Evolutionary conservation across 2,888 invertebrate genomes (phyloP).

Genomic region (Pseudeuparius sepicola): DNA sequence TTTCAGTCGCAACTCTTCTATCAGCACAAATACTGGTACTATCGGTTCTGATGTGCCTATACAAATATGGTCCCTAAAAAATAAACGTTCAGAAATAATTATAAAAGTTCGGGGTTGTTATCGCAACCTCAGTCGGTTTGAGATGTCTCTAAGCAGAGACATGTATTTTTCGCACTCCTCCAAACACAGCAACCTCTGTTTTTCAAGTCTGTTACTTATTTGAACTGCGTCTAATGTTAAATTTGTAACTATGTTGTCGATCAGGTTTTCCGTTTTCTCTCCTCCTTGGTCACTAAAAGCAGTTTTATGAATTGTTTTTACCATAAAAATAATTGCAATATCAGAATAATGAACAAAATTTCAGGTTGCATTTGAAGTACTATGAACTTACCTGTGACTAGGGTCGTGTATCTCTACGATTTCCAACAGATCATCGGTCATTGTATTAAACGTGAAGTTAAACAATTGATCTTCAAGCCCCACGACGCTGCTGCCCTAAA

Average conservation of each 20-base stretch:
- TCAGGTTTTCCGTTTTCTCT: too few relatives aligned
- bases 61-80: conserved; percentile 19
- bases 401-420: conserved; percentile 22
- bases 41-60: conserved; percentile 24
- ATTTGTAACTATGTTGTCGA: too few relatives aligned
- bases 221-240: too few relatives aligned
- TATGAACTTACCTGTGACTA: conserved; percentile 21
- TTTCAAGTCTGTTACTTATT: too few relatives aligned
- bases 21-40: conserved; percentile 23
- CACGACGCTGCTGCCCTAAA: too few relatives aligned
- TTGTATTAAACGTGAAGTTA: too few relatives aligned
- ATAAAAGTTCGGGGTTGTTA: too few relatives aligned
- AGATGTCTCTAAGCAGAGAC: conserved; percentile 23
- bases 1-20: conserved; percentile 24
- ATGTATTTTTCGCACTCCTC: conserved; percentile 20
- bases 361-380: conserved; percentile 6
- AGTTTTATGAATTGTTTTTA: conserved; percentile 4
- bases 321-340: conserved; percentile 4
- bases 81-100: too few relatives aligned
- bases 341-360: conserved; percentile 1
- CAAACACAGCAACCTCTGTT: too few relatives aligned
- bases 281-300: background rate
- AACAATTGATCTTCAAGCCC: too few relatives aligned
- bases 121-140: conserved; percentile 21
- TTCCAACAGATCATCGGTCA: conserved; percentile 23